Base-by-base conservation (phyloP, 1,140 invertebrate genomes). In the Aleiodes sp. region DNA sequence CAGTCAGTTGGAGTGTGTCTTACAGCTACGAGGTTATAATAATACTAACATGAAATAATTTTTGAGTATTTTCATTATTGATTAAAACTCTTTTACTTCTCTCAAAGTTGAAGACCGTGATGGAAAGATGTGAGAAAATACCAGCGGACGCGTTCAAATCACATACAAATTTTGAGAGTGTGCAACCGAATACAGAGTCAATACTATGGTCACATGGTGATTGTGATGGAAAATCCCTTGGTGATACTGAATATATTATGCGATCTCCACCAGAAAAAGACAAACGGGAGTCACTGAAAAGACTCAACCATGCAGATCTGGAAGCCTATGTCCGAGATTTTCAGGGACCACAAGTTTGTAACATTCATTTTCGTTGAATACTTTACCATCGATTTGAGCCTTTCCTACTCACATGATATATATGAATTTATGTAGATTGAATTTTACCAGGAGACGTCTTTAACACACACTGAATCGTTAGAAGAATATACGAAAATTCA, bases 211-310 rank as follows among this genome's bases (percentile, higher is more conserved):
- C 91, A 28, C 88, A 88, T 62, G 88, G 91, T 73, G 90, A 92
- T 80, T 88, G 91, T 78, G 89, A 92, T 75, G 89, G 90, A 59
- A 90, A 89, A 79, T 77, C 85, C 31, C 77, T 90, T 31, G 90
- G 89, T 46, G 91, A 93, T 80, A 88, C 89, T 68, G 90, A 93
- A 73, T 93, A 93, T 82, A 89, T 88, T 68, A 91, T 92, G 31
- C 92, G 92, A 8, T 93, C 92, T 31, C 92, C 92, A 1, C 92
- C 92, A 0, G 92, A 94, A 84, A 82, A 91, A 57, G 92, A 94
- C 73, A 79, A 87, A 39, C 84, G 88, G 41, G 81, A 87, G 35
- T 76, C 81, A 46, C 82, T 86, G 46, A 87, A 87, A 61, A 88
- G 87, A 14, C 82, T 89, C 21, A 85, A 79, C 68, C 84, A 86